Conservation (phyloP, 2,113 vertebrate species). For the Thamnophis sirtalis region DNA sequence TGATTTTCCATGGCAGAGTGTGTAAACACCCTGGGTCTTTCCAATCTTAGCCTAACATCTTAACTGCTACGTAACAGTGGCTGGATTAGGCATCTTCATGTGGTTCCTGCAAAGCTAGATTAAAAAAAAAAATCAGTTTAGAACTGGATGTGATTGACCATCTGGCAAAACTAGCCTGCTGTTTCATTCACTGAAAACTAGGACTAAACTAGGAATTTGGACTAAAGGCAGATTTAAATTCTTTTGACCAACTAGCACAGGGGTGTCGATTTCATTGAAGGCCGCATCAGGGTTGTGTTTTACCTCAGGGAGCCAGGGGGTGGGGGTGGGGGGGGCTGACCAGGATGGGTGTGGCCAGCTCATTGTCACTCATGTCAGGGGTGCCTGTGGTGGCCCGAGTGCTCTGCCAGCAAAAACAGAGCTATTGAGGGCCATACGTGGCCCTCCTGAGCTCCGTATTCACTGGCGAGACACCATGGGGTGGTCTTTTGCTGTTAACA, state of each 20-base stretch:
- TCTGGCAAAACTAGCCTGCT: not conserved
- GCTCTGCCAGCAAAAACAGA: too few species aligned
- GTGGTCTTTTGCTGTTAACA: too few species aligned
- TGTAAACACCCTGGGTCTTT: not conserved
- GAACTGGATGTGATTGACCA: not conserved
- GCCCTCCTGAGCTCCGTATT: too few species aligned
- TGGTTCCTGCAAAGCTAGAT: not conserved
- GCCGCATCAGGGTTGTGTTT: too few species aligned
- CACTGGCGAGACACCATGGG: too few species aligned
- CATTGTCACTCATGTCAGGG: too few species aligned
- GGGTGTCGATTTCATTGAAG: too few species aligned
- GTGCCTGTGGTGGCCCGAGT: too few species aligned
- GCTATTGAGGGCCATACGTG: too few species aligned
- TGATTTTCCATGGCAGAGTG: not conserved
- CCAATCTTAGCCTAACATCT: not conserved
- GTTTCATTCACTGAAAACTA: not conserved
- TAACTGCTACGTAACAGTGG: not conserved
- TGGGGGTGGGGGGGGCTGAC: too few species aligned
- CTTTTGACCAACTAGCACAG: not conserved
- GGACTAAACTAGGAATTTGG: not conserved
- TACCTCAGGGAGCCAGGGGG: too few species aligned
- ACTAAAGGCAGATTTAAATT: not conserved
- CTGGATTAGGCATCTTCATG: not conserved
- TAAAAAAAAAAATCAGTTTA: not conserved
- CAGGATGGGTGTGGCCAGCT: too few species aligned